phyloP scores from a whole-genome alignment of 2,113 vertebrate genomes.

The Mugil cephalus region DNA sequence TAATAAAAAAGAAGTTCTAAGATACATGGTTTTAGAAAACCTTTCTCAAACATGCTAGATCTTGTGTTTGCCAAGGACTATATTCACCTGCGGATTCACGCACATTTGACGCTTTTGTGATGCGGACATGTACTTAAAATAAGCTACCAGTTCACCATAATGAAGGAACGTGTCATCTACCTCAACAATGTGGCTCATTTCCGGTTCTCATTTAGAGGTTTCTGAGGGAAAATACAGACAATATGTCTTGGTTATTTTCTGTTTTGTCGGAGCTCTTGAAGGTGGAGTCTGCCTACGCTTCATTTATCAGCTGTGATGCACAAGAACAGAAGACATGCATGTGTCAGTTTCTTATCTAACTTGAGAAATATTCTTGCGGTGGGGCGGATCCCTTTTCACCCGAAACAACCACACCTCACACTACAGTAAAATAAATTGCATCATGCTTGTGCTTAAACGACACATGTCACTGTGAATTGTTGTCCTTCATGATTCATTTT shows the following conservation, averaged over 20 bases:
- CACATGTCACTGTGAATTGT: neutral
- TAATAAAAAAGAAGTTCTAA: no score
- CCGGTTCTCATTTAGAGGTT: neutral
- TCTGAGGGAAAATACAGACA: neutral
- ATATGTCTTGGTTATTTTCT: neutral
- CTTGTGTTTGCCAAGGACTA: neutral
- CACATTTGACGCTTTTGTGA: no score
- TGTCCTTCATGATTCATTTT: neutral
- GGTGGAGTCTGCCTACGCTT: slow-evolving; percentile 18
- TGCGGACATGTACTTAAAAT: neutral
- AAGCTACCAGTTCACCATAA: neutral
- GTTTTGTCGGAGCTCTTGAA: slow-evolving; percentile 1
- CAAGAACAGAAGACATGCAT: slow-evolving; percentile 27
- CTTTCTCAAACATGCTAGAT: neutral
- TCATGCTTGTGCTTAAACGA: no score
- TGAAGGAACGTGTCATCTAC: neutral
- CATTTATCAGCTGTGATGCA: slow-evolving; percentile 42
- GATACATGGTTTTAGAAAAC: no score
- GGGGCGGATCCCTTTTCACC: slow-evolving; percentile 13
- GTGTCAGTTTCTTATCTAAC: slow-evolving; percentile 50
- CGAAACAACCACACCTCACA: slow-evolving; percentile 5
- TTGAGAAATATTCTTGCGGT: neutral
- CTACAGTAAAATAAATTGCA: neutral
- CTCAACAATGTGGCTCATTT: neutral
- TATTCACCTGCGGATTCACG: no score